phyloP scores from a whole-genome alignment of 1,140 invertebrate genomes.

The Gonioctena quinquepunctata region DNA sequence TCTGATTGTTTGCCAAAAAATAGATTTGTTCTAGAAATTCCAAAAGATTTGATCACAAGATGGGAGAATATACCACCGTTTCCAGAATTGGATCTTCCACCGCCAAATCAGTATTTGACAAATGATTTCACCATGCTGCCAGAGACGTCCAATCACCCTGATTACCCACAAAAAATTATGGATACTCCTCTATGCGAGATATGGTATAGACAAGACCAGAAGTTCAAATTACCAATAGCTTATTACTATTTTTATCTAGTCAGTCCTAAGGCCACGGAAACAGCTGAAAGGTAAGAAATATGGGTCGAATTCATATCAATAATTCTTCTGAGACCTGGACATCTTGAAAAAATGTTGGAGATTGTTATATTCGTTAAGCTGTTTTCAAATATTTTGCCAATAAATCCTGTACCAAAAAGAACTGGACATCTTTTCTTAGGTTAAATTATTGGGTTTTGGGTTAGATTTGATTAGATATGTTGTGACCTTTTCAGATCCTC shows the following conservation, averaged over 20 bases:
- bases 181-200: slow-evolving; percentile 68
- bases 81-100: slow-evolving; percentile 69
- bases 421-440: no score
- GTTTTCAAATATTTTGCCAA: no score
- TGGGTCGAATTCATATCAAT: no score
- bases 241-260: slow-evolving; percentile 76
- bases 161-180: slow-evolving; percentile 68
- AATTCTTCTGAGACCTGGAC: no score
- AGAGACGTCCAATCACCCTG: slow-evolving; percentile 44
- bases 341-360: no score
- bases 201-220: slow-evolving; percentile 87
- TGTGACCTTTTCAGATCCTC: no score
- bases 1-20: background rate
- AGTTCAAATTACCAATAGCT: slow-evolving; percentile 82
- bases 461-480: no score
- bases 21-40: slow-evolving; percentile 58
- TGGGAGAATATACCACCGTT: slow-evolving; percentile 64
- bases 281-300: slow-evolving; percentile 66
- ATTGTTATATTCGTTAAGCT: no score
- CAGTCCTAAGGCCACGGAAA: slow-evolving; percentile 65
- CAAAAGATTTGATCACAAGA: slow-evolving; percentile 60
- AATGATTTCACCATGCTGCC: slow-evolving; percentile 75
- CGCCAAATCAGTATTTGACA: slow-evolving; percentile 82
- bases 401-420: no score
- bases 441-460: no score